Base-by-base conservation (phyloP, 2,797 vertebrate genomes). In the Sebastes aleutianus region DNA sequence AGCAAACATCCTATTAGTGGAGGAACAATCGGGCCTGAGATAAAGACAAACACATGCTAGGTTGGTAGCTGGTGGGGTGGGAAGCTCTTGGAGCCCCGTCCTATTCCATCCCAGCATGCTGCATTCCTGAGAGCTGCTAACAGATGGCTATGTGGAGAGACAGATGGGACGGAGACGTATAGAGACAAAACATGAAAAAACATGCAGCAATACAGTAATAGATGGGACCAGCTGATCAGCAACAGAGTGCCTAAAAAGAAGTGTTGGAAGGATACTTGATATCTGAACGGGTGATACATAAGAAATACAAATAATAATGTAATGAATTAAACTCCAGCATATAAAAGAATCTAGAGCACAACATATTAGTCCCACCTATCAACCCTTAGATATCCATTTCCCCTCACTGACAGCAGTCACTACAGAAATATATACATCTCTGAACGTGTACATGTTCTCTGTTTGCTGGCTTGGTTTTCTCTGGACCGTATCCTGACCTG, bases 401-500 rank as follows among this genome's bases (percentile, higher is more conserved):
- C 5, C 4, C 29, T 29, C 5, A 65, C 3, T 39, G n/a, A 85
- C 22, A 75, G 34, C 22, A 71, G 16, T 54, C 27, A 2, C 32
- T 34, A 34, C 32, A 34, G 4, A 14, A 56, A 68, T 65, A 61
- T 14, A 66, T 66, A 14, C 3, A 24, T 54, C 54, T 59, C 11
- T 61, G 22, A 66, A 63, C 24, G 6, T 77, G 27, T 27, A 53
- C 36, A 54, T 74, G 58, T 22, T 22, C 14, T 65, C 43, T 47
- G 13, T 14, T 53, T 9, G 43, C 20, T 54, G 29, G 27, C 8
- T 53, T 56, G 29, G 64, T 58, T 76, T 56, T 56, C 26, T 82
- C 47, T 27, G 43, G 22, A 54, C 22, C n/a, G 0, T 36, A 68
- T 87, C 87, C 97, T 97, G 87, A 99, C 99, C 97, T 97, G 94